Evolutionary conservation across 2,113 vertebrate species (phyloP).

Genomic region (Stercorarius parasiticus): DNA sequence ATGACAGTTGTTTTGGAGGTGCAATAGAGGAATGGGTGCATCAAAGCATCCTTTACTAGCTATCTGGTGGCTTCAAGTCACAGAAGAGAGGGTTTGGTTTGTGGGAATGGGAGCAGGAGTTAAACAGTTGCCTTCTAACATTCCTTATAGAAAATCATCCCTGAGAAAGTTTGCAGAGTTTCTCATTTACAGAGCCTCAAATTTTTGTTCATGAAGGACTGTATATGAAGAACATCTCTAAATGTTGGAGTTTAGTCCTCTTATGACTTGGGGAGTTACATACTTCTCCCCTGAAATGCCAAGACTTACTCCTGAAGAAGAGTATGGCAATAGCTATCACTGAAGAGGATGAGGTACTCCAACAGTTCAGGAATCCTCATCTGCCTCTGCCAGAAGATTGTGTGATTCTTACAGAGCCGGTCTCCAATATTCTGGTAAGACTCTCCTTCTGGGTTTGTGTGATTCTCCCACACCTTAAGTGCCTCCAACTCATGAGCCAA

Average conservation of each 20-base stretch:
- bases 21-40: not conserved
- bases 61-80: not conserved
- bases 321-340: not conserved
- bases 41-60: not conserved
- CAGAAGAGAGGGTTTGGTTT: not conserved
- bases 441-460: not conserved
- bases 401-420: not conserved
- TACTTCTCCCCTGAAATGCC: not conserved
- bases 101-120: not conserved
- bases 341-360: not conserved
- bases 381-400: not conserved
- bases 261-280: not conserved
- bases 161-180: not conserved
- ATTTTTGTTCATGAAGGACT: not conserved
- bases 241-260: not conserved
- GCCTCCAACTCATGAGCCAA: not conserved
- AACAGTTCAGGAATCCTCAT: not conserved
- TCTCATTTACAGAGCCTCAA: not conserved
- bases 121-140: not conserved
- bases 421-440: not conserved
- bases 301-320: not conserved
- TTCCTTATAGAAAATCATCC: not conserved
- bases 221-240: not conserved
- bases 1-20: not conserved
- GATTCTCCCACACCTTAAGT: not conserved